Conservation (phyloP, 2,797 vertebrate species). For the Meda fulgida region DNA sequence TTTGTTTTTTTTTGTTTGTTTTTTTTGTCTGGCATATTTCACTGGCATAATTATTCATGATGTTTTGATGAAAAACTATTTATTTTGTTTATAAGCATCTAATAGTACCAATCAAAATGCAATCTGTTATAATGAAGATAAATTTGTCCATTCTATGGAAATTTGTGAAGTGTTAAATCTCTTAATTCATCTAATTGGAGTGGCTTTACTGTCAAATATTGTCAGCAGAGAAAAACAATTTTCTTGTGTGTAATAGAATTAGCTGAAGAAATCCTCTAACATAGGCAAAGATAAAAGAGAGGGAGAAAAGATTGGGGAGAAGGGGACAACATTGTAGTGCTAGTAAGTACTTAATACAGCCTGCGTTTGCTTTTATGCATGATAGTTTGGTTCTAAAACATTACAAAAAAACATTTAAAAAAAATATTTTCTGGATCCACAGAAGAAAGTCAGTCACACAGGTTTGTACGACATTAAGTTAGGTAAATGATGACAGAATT, state of each 20-base stretch:
- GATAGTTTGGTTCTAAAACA: neutral
- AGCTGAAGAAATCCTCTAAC: neutral
- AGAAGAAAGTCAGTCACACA: neutral
- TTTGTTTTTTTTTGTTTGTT: neutral
- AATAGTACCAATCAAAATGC: neutral
- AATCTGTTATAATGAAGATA: conserved; percentile 10
- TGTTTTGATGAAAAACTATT: neutral
- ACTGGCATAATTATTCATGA: conserved; percentile 1
- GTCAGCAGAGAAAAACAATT: neutral
- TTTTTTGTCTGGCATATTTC: neutral
- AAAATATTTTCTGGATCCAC: neutral
- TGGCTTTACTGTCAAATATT: neutral
- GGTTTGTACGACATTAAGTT: neutral
- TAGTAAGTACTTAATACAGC: neutral
- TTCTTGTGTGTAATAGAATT: conserved; percentile 9
- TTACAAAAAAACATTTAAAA: too few relatives aligned
- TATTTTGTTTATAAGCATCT: neutral
- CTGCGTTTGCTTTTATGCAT: neutral
- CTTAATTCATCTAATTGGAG: conserved; percentile 5
- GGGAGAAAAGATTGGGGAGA: too few relatives aligned
- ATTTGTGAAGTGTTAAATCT: conserved; percentile 5
- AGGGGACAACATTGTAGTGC: neutral
- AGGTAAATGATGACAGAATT: neutral
- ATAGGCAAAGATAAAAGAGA: neutral
- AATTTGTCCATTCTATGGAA: neutral